Conservation (phyloP, 2,888 invertebrate genomes). For the Chouioia cunea region DNA sequence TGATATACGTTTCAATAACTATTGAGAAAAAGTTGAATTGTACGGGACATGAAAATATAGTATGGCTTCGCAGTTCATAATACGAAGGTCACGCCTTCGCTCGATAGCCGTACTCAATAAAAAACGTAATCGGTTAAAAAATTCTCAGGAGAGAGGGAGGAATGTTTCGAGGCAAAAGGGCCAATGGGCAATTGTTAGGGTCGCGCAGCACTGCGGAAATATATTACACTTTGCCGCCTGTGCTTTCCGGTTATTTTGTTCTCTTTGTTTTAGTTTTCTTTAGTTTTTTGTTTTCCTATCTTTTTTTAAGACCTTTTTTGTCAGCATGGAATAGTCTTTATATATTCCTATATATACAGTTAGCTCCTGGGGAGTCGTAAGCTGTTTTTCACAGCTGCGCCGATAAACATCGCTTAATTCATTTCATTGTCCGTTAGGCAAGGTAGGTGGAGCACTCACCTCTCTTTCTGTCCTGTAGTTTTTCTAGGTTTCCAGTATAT, state of each 20-base stretch:
- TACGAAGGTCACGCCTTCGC: too few species aligned
- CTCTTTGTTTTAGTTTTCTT: background rate
- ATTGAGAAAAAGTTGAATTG: too few species aligned
- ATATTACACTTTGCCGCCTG: slow-evolving; percentile 14
- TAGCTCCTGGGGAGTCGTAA: background rate
- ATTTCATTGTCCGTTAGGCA: slow-evolving; percentile 15
- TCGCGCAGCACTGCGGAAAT: background rate
- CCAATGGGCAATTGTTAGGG: slow-evolving; percentile 17
- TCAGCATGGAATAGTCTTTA: background rate
- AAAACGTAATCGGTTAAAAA: too few species aligned
- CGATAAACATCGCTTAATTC: slow-evolving; percentile 31
- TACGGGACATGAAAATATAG: too few species aligned
- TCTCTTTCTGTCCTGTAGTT: too few species aligned
- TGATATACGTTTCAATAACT: too few species aligned
- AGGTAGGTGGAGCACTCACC: background rate
- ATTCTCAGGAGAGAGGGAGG: too few species aligned
- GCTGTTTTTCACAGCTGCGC: slow-evolving; percentile 26
- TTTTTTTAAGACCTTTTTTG: background rate
- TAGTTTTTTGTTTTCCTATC: slow-evolving; percentile 3
- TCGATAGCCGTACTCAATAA: too few species aligned
- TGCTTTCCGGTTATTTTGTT: slow-evolving; percentile 9
- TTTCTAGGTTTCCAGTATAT: background rate
- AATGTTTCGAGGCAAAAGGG: background rate
- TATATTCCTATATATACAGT: background rate
- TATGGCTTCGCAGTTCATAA: too few species aligned